phyloP scores from a whole-genome alignment of 2,797 vertebrate genomes.

The Spinus olivaceus region DNA sequence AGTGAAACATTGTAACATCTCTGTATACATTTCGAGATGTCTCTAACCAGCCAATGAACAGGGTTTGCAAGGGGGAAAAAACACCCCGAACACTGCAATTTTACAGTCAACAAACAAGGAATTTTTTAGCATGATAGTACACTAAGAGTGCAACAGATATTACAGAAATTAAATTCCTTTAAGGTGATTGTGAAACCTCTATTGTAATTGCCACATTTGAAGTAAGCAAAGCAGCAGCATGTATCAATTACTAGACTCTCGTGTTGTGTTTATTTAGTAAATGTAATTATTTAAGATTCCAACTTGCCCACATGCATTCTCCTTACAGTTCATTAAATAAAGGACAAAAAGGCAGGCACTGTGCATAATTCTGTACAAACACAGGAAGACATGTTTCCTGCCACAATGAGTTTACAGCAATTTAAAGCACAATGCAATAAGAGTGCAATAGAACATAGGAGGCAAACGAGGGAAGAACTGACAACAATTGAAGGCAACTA shows the following conservation, averaged over 20 bases:
- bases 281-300: constrained; percentile 53
- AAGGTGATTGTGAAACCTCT: neutral
- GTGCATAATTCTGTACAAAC: constrained; percentile 65
- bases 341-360: constrained; percentile 57
- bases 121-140: neutral
- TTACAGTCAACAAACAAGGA: neutral
- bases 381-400: constrained; percentile 67
- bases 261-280: constrained; percentile 13
- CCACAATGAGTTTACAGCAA: constrained; percentile 62
- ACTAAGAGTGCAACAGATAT: neutral
- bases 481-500: constrained; percentile 17
- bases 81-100: neutral
- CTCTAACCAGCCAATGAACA: neutral
- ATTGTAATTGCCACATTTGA: neutral
- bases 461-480: constrained; percentile 35
- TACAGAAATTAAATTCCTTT: neutral
- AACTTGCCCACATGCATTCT: neutral
- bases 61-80: neutral
- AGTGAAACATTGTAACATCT: neutral
- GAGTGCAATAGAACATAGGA: constrained; percentile 4
- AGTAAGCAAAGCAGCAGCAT: neutral
- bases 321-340: constrained; percentile 52
- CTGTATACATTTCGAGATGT: neutral
- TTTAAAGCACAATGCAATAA: constrained; percentile 62
- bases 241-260: constrained; percentile 6